Base-by-base conservation (phyloP, 1,140 invertebrate species). In the Ceratina japonica region DNA sequence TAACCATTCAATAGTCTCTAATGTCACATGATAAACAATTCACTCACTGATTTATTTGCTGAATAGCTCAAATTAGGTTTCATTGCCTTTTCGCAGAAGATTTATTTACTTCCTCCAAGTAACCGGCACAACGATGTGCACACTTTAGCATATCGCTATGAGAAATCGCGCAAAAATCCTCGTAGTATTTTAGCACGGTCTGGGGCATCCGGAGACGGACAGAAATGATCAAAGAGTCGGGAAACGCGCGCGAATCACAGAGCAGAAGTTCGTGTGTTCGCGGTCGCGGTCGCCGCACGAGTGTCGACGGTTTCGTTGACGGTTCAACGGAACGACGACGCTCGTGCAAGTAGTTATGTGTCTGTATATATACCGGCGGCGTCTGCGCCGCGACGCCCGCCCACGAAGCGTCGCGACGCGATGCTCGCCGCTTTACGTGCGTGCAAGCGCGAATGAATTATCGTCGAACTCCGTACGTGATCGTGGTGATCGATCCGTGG, bases 251-350 rank as follows among this genome's bases (percentile, higher is more conserved):
- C 18, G 15, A 12, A 64, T 4, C 12, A 1, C 13, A 27, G 12
- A 51, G 8, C 24, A n/a, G 24, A 44, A 72, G 59, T 49, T 1
- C 3, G 31, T 51, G n/a, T 58, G 37, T 12, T 65, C 69, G 69
- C 69, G 79, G 49, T 84, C 73, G 79, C 82, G 78, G 79, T 74
- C 70, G 74, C 51, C 74, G 83, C 82, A 77, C 83, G 82, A 85
- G 79, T 85, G 82, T 54, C 59, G 69, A 49, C 16, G 56, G 37
- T 44, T 52, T 69, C 74, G 24, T 70, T 15, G 52, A 58, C 66
- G 80, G 71, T 81, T 85, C 73, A 80, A 80, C 65, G 79, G n/a
- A 80, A 76, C 69, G 31, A 76, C 69, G 31, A 22, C 44, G 56
- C 66, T 65, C 77, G 68, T 64, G 63, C 52, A 63, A 44, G 37